phyloP scores from a whole-genome alignment of 2,888 invertebrate species.

The Willowsia nigromaculata region DNA sequence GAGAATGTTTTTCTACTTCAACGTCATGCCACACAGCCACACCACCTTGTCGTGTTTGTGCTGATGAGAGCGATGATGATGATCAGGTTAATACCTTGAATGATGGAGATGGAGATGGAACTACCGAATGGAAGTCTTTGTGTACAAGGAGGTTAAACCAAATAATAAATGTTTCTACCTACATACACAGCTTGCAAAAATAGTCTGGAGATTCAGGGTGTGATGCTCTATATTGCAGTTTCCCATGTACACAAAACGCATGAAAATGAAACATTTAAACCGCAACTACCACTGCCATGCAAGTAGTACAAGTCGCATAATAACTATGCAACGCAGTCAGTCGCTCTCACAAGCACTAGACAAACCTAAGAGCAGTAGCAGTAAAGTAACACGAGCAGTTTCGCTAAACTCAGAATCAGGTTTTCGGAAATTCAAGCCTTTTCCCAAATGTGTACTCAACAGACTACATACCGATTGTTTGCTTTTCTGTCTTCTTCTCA shows the following conservation, averaged over 20 bases:
- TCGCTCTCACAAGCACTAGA: background rate
- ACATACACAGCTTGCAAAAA: background rate
- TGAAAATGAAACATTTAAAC: slow-evolving; percentile 25
- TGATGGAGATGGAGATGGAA: background rate
- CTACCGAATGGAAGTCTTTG: slow-evolving; percentile 5
- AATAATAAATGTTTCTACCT: background rate
- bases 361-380: background rate
- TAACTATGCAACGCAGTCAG: background rate
- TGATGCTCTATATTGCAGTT: background rate
- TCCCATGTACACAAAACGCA: background rate
- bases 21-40: background rate
- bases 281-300: background rate
- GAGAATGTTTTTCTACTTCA: background rate
- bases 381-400: background rate
- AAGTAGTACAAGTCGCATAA: background rate
- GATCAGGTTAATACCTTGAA: slow-evolving; percentile 10
- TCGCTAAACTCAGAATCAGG: slow-evolving; percentile 24
- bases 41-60: background rate
- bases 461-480: slow-evolving; percentile 51
- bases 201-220: background rate
- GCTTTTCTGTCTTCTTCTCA: slow-evolving; percentile 31
- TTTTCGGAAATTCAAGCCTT: slow-evolving; percentile 32
- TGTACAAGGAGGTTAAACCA: background rate
- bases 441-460: slow-evolving; percentile 50
- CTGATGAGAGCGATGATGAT: background rate